phyloP scores from a whole-genome alignment of 1,140 invertebrate genomes.

The Diachasmimorpha longicaudata region DNA sequence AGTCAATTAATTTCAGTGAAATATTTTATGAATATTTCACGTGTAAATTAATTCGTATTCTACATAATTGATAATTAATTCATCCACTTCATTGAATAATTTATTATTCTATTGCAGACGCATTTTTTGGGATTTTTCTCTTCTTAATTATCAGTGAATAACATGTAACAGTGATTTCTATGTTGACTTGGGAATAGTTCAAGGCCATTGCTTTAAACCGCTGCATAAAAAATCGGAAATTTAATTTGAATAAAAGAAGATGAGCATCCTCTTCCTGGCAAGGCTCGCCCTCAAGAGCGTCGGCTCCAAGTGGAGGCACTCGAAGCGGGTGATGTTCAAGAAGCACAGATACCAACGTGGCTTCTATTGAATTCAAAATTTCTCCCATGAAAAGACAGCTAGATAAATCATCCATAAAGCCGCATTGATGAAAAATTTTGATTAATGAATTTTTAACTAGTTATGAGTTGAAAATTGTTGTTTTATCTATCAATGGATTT shows the following conservation, averaged over 20 bases:
- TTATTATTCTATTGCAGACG: not conserved
- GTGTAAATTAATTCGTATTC: not conserved
- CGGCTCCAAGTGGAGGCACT: conserved; percentile 37
- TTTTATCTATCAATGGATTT: conserved; percentile 43
- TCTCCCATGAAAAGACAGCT: not conserved
- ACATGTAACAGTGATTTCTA: too few relatives aligned
- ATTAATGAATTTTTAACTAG: not conserved
- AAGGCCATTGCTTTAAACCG: not conserved
- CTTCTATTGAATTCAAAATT: conserved; percentile 37
- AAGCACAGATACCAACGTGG: conserved; percentile 48
- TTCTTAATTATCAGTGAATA: not conserved
- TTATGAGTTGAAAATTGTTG: too few relatives aligned
- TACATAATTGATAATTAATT: too few relatives aligned
- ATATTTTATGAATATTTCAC: not conserved
- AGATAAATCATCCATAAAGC: not conserved
- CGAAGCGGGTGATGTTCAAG: conserved; percentile 40
- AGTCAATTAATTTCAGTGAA: not conserved
- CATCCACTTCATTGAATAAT: too few relatives aligned
- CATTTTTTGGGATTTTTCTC: not conserved
- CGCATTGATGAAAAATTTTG: not conserved
- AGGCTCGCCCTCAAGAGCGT: conserved; percentile 39
- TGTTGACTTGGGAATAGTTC: too few relatives aligned
- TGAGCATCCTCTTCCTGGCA: conserved; percentile 50
- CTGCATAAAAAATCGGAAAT: not conserved
- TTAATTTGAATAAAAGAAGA: conserved; percentile 17